Base-by-base conservation (phyloP, 1,140 invertebrate genomes). In the Brachionus rubens region DNA sequence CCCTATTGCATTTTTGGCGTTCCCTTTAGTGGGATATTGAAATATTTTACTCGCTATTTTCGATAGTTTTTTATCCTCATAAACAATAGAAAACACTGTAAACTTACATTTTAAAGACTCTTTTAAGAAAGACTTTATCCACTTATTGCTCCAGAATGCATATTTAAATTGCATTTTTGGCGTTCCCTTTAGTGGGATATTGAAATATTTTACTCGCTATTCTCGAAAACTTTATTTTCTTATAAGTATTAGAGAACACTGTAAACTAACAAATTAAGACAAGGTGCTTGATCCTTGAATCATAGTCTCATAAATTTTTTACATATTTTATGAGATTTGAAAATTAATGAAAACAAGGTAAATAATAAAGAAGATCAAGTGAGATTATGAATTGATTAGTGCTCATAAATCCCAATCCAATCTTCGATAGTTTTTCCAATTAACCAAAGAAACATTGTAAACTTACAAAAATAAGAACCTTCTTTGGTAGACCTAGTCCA, bases 351-450 rank as follows among this genome's bases (percentile, higher is more conserved):
- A 7, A n/a, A 43, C 41, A 65, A 65, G 33, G 59, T 12, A 65
- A 33, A 50, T 50, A 40, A 50, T n/a, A 33, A 72, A 48, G 68
- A 72, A 72, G 68, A 50, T 72, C 68, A 72, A 72, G 46, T 70
- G 65, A 70, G 65, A 70, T 50, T 14, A 47, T 70, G 65, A 70
- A 70, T 70, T 24, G 12, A 46, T 65, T 2, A 30, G n/a, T 70
- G 30, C 30, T 46, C 65, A 70, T 70, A 19, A 30, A 26, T 70
- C 65, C 65, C 65, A 70, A 70, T 70, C 65, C 65, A 70, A 46
- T 70, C 65, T 70, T 70, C 65, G 2, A 70, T 16, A 70, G 14
- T 50, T 70, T 0, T 7, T 26, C 14, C 10, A 41, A n/a, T n/a
- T n/a, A n/a, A n/a, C n/a, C n/a, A n/a, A n/a, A n/a, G n/a, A n/a